phyloP scores from a whole-genome alignment of 1,140 invertebrate genomes.

The Hypothenemus hampei region DNA sequence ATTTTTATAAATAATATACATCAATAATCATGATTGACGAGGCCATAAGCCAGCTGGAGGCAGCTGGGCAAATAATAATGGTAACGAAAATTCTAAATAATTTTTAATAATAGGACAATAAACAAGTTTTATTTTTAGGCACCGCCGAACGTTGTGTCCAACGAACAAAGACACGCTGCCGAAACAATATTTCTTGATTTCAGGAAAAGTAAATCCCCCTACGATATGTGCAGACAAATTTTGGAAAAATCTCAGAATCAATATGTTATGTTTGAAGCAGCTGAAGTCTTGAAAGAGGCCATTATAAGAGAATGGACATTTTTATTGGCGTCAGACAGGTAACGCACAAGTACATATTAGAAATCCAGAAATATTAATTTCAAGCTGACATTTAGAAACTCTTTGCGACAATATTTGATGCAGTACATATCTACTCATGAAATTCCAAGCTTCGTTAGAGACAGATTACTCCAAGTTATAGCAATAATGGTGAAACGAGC shows the following conservation, averaged over 20 bases:
- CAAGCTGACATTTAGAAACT: constrained; percentile 48
- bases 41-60: constrained; percentile 39
- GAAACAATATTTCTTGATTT: constrained; percentile 77
- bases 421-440: constrained; percentile 68
- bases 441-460: constrained; percentile 56
- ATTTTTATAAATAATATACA: no score
- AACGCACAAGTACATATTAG: background rate
- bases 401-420: constrained; percentile 72
- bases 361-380: background rate
- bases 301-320: constrained; percentile 77
- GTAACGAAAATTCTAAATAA: constrained; percentile 26
- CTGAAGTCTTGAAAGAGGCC: constrained; percentile 75
- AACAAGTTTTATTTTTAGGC: constrained; percentile 56
- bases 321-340: constrained; percentile 56
- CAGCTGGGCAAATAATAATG: constrained; percentile 41
- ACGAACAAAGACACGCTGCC: constrained; percentile 71
- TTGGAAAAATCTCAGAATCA: constrained; percentile 72
- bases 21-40: constrained; percentile 18
- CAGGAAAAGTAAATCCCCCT: constrained; percentile 75
- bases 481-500: constrained; percentile 82
- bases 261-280: constrained; percentile 84
- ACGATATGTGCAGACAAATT: constrained; percentile 73
- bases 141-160: constrained; percentile 71
- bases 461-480: constrained; percentile 69
- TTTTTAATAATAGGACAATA: constrained; percentile 14